Evolutionary conservation across 2,797 vertebrate genomes (phyloP), one percentile per base, ranked within the genome.

Genomic region (Xyrichtys novacula): DNA sequence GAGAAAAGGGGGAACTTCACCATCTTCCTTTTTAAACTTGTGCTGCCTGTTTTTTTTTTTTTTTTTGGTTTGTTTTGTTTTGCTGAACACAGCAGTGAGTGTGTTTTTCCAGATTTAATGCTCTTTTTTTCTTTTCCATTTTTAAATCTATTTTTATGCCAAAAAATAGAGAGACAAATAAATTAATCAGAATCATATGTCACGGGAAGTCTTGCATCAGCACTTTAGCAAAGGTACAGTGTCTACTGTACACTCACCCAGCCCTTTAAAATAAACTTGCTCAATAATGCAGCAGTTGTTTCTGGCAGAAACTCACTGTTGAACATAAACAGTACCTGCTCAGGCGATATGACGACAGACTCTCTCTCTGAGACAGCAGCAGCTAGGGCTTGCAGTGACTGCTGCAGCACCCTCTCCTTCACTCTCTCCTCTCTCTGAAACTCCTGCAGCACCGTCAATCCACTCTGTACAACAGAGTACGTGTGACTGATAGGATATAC

Each of bases 381-480:
- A 63, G 86, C 76, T 15, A 99, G 91, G 48, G 91, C 93, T 76
- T 78, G 89, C 50, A 94, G 90, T 14, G 96, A 95, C 76, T 95
- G 93, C 78, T 88, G 85, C 23, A 98, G 65, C 58, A 98, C 88
- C 63, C 78, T 90, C 46, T 96, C 93, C 85, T 97, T 97, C 80
- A 95, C 85, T 60, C 74, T 40, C 68, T 91, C 74, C 82, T 97
- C 94, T 52, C 93, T 81, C 61, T 93, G 91, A 44, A 98, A 89
- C 49, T 96, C 92, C 87, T 85, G 90, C 74, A 97, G 83, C 65
- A 85, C 92, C 23, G 80, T 76, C 78, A 93, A 77, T 58, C 95
- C 96, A 58, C 91, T 94, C 97, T 98, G 76, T 62, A 76, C 54
- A 26, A 85, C 32, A 82, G 47, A 67, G 53, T 26, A 83, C 42